These are phyloP conservation scores for Psylliodes chrysocephalus DNA, from an alignment of 2,888 invertebrate genomes.

Conservation along the genomic window DNA sequence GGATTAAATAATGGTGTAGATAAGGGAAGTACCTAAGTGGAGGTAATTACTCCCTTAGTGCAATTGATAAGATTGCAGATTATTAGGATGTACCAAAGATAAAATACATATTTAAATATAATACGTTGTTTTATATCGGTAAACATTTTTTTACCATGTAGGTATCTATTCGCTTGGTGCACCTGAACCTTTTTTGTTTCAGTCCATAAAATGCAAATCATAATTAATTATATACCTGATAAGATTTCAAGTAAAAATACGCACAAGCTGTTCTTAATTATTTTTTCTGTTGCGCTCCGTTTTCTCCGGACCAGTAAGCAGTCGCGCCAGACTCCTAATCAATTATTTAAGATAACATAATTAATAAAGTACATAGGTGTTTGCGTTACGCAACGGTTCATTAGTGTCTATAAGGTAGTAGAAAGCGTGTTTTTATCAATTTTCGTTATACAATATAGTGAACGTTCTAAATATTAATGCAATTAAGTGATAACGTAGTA, in stretches of 20 bases:
- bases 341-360: conserved; percentile 22
- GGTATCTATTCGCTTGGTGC: no score
- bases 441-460: conserved; percentile 18
- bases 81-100: no score
- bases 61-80: no score
- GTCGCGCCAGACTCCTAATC: conserved; percentile 15
- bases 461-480: conserved; percentile 13
- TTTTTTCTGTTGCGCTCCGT: conserved; percentile 17
- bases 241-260: neutral
- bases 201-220: conserved; percentile 9
- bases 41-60: no score
- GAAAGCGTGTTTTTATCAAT: conserved; percentile 20
- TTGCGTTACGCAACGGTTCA: conserved; percentile 8
- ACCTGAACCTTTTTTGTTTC: neutral
- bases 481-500: no score
- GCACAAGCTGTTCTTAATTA: neutral
- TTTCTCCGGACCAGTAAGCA: conserved; percentile 2
- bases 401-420: conserved; percentile 15
- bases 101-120: no score
- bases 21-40: no score
- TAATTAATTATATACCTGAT: neutral
- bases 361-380: conserved; percentile 23
- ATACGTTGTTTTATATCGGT: no score
- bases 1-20: no score
- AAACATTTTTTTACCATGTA: no score